Evolutionary conservation across 2,888 invertebrate species (phyloP).

Genomic region (Saturnia pavonia): DNA sequence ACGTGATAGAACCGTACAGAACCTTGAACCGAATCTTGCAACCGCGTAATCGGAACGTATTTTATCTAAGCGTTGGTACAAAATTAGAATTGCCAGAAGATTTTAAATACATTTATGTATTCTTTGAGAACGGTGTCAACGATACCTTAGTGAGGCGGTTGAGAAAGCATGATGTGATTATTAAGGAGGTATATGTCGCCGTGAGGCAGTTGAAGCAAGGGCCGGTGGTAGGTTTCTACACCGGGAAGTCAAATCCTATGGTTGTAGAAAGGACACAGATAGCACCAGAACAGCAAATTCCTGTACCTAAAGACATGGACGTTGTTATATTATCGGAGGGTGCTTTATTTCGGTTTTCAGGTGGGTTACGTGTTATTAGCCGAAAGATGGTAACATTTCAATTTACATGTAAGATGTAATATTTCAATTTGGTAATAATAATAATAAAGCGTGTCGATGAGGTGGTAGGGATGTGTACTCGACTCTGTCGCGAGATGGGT

Average conservation of each 20-base stretch:
- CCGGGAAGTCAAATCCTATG: constrained; percentile 58
- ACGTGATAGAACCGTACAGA: constrained; percentile 50
- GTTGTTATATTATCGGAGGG: constrained; percentile 45
- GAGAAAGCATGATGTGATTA: constrained; percentile 55
- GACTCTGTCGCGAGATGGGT: no score
- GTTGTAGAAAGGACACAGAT: constrained; percentile 32
- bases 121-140: constrained; percentile 46
- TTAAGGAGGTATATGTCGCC: constrained; percentile 46
- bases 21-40: constrained; percentile 42
- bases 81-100: constrained; percentile 41
- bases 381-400: no score
- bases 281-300: constrained; percentile 26
- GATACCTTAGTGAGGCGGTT: constrained; percentile 42
- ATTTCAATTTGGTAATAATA: no score
- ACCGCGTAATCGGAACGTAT: constrained; percentile 39
- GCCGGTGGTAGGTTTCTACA: constrained; percentile 57
- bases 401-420: no score
- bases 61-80: constrained; percentile 34
- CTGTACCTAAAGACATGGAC: constrained; percentile 30
- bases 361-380: constrained; percentile 36
- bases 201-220: constrained; percentile 40
- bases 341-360: constrained; percentile 52
- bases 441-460: no score
- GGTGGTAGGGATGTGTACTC: no score
- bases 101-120: constrained; percentile 54